phyloP scores from a whole-genome alignment of 2,888 invertebrate species.

The Parnassius orleans region DNA sequence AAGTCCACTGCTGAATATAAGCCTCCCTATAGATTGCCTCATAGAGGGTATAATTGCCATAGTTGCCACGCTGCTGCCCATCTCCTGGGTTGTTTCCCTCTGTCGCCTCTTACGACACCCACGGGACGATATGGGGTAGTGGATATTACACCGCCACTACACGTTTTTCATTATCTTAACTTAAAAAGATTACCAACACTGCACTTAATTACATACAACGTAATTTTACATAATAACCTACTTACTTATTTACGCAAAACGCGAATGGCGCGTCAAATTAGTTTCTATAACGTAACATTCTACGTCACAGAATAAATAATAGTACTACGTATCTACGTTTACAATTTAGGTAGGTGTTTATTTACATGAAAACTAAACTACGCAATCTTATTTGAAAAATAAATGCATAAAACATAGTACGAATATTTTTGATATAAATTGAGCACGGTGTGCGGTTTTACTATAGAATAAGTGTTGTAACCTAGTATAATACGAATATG shows the following conservation, averaged over 20 bases:
- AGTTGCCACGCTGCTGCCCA: too few relatives aligned
- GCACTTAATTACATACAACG: not conserved
- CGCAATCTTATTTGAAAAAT: constrained; percentile 14
- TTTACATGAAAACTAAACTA: constrained; percentile 4
- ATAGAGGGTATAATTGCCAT: too few relatives aligned
- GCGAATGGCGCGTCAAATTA: constrained; percentile 5
- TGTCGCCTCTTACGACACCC: too few relatives aligned
- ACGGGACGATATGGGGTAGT: too few relatives aligned
- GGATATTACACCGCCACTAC: too few relatives aligned
- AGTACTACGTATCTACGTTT: not conserved
- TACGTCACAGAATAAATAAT: not conserved
- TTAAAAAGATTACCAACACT: too few relatives aligned
- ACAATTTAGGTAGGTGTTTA: constrained; percentile 9
- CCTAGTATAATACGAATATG: not conserved
- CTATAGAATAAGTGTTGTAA: not conserved
- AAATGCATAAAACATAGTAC: constrained; percentile 3
- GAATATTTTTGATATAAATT: not conserved
- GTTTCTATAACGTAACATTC: not conserved
- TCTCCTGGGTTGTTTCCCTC: too few relatives aligned
- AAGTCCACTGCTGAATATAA: too few relatives aligned
- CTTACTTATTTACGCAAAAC: constrained; percentile 1
- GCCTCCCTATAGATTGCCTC: too few relatives aligned
- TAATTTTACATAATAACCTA: too few relatives aligned
- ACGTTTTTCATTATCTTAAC: too few relatives aligned
- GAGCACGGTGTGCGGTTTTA: constrained; percentile 14